phyloP scores from a whole-genome alignment of 1,140 invertebrate genomes.

The Solenopsis fugax region DNA sequence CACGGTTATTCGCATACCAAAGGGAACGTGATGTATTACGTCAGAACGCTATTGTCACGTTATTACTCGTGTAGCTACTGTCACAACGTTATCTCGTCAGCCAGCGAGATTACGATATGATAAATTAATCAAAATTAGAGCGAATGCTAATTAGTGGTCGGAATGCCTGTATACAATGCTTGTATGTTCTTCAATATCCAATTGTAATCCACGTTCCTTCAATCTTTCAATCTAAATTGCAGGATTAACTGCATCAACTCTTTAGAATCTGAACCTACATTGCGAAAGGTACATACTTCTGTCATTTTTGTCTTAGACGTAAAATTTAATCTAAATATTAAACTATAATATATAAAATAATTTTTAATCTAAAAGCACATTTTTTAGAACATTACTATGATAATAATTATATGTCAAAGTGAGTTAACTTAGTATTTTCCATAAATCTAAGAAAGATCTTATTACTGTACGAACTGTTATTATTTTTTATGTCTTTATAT shows the following conservation, averaged over 20 bases:
- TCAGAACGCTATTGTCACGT: conserved; percentile 62
- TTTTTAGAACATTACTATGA: neutral
- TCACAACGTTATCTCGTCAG: conserved; percentile 54
- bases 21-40: conserved; percentile 58
- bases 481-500: too few species aligned
- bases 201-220: neutral
- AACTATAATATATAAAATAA: neutral
- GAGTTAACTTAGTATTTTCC: neutral
- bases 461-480: neutral
- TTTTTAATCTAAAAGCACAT: neutral
- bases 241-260: neutral
- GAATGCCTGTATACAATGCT: neutral
- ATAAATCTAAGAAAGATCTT: neutral
- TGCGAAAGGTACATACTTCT: neutral
- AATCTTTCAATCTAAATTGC: neutral
- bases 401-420: conserved; percentile 3
- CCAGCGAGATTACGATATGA: conserved; percentile 59
- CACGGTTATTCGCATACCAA: conserved; percentile 49
- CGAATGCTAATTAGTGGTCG: conserved; percentile 44
- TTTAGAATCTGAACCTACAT: neutral
- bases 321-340: neutral
- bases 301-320: neutral
- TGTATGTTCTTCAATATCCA: conserved; percentile 16
- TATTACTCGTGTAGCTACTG: conserved; percentile 48
- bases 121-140: conserved; percentile 63